These are phyloP conservation scores for Seira sanloemensis DNA, from an alignment of 2,888 invertebrate genomes.

Conservation along the genomic window DNA sequence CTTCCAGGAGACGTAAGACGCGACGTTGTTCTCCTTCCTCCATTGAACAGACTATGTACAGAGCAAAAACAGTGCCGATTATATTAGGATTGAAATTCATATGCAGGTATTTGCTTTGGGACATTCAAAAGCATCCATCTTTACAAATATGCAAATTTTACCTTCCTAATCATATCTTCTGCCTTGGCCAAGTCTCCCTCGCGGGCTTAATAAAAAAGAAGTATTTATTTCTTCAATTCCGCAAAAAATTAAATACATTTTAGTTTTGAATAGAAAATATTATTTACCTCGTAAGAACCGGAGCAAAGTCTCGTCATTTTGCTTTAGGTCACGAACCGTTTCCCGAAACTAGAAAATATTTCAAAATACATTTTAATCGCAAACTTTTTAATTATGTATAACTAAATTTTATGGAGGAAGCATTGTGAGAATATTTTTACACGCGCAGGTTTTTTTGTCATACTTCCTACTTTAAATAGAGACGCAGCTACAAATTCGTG, in stretches of 20 bases:
- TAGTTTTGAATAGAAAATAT: conserved; percentile 1
- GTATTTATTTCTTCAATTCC: neutral
- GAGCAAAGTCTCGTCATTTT: conserved; percentile 54
- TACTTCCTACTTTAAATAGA: neutral
- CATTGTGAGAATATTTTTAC: neutral
- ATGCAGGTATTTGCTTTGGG: neutral
- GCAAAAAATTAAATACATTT: neutral
- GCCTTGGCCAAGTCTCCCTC: conserved; percentile 91
- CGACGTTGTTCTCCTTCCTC: conserved; percentile 64
- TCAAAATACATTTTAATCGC: neutral
- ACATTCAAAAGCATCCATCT: neutral
- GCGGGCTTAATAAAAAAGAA: conserved; percentile 81
- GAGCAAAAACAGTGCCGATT: neutral
- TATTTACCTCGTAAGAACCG: conserved; percentile 61
- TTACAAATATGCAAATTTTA: conserved; percentile 75
- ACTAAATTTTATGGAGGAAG: neutral
- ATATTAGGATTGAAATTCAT: neutral
- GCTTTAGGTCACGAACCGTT: conserved; percentile 27
- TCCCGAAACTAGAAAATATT: conserved; percentile 52
- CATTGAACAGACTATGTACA: conserved; percentile 55
- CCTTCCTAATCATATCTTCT: conserved; percentile 93
- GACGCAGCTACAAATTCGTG: no score
- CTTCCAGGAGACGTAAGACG: conserved; percentile 52
- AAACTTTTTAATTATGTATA: neutral
- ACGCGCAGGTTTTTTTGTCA: neutral